Conservation (phyloP, 2,797 vertebrate species). For the Cygnus olor region DNA sequence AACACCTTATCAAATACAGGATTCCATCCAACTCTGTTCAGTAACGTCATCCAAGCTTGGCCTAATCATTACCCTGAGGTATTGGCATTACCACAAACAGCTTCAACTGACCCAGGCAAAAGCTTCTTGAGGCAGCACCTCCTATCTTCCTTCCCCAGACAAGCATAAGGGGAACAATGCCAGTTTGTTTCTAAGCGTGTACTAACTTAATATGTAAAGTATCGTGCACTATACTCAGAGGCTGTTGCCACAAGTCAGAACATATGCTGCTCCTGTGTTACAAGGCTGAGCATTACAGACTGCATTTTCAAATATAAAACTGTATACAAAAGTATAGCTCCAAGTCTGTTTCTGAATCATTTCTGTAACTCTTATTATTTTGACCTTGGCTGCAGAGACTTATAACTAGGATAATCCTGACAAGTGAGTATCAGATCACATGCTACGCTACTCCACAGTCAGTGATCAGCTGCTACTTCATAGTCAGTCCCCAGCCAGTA, state of each 20-base stretch:
- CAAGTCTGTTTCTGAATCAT: neutral
- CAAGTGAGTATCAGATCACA: accelerated
- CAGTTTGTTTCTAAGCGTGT: neutral
- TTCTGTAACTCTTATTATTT: neutral
- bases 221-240: accelerated
- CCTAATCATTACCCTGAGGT: neutral
- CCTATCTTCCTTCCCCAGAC: neutral
- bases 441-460: neutral
- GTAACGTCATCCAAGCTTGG: neutral
- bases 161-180: accelerated
- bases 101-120: neutral
- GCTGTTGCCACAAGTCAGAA: neutral
- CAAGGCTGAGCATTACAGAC: neutral
- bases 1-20: neutral
- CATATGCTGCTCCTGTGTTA: accelerated
- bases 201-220: neutral
- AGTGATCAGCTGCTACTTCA: no score
- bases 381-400: neutral
- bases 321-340: neutral
- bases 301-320: neutral
- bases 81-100: neutral
- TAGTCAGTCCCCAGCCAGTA: neutral
- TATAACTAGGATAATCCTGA: neutral
- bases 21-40: neutral
- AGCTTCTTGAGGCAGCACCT: neutral